Conservation (phyloP, 2,113 vertebrate genomes). For the Micromys minutus region DNA sequence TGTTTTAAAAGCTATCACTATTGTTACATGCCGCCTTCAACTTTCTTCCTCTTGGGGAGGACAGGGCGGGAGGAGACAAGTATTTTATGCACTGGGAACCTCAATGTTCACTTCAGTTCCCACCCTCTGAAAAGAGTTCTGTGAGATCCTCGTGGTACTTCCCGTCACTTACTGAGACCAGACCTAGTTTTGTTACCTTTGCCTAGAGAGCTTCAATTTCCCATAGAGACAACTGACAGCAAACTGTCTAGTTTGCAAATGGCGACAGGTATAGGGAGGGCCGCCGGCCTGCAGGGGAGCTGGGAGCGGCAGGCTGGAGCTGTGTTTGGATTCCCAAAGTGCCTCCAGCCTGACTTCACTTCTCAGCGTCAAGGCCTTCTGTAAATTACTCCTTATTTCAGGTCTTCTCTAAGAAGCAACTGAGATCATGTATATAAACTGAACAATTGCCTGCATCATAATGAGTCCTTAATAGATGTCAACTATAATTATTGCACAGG, state of each 20-base stretch:
- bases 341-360: not conserved
- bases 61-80: not conserved
- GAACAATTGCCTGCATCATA: not conserved
- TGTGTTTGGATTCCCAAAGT: not conserved
- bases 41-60: not conserved
- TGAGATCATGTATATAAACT: not conserved
- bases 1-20: not conserved
- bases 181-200: not conserved
- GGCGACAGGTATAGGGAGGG: not conserved
- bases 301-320: not conserved
- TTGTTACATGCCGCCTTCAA: not conserved
- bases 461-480: conserved; percentile 24
- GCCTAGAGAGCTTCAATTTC: conserved; percentile 23
- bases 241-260: not conserved
- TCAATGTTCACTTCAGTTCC: not conserved
- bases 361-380: not conserved
- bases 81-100: not conserved
- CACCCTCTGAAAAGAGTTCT: not conserved
- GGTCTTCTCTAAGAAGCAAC: not conserved
- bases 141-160: not conserved
- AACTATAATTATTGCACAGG: conserved; percentile 14
- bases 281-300: not conserved
- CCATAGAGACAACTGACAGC: not conserved
- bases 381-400: conserved; percentile 5
- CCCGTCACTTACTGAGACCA: not conserved